phyloP scores from a whole-genome alignment of 2,888 invertebrate genomes.

The Achlya flavicornis region DNA sequence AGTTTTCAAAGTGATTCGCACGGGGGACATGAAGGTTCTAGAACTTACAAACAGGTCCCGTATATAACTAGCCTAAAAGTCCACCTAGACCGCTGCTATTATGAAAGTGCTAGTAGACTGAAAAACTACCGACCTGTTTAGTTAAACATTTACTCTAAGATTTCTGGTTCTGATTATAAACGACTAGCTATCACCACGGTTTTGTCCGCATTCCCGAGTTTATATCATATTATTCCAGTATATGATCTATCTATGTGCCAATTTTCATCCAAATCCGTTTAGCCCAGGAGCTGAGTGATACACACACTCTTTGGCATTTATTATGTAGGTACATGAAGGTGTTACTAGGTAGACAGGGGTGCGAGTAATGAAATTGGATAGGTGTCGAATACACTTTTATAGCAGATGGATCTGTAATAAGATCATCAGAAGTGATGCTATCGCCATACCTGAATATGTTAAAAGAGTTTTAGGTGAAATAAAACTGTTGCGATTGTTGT shows the following conservation, averaged over 20 bases:
- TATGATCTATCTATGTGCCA: too few species aligned
- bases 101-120: neutral
- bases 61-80: neutral
- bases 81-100: neutral
- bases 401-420: neutral
- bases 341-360: too few species aligned
- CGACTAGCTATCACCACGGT: neutral
- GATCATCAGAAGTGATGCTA: neutral
- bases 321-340: neutral
- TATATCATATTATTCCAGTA: too few species aligned
- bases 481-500: too few species aligned
- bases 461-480: too few species aligned
- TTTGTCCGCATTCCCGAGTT: too few species aligned
- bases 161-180: neutral
- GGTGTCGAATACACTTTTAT: constrained; percentile 1
- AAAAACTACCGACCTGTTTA: too few species aligned
- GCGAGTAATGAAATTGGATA: constrained; percentile 3
- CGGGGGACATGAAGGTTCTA: neutral
- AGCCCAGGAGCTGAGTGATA: too few species aligned
- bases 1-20: neutral
- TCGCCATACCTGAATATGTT: neutral
- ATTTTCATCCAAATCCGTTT: too few species aligned
- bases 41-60: neutral
- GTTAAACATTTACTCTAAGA: neutral
- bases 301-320: neutral